Evolutionary conservation across 2,888 invertebrate genomes (phyloP).

Genomic region (Cephus rjabovi): DNA sequence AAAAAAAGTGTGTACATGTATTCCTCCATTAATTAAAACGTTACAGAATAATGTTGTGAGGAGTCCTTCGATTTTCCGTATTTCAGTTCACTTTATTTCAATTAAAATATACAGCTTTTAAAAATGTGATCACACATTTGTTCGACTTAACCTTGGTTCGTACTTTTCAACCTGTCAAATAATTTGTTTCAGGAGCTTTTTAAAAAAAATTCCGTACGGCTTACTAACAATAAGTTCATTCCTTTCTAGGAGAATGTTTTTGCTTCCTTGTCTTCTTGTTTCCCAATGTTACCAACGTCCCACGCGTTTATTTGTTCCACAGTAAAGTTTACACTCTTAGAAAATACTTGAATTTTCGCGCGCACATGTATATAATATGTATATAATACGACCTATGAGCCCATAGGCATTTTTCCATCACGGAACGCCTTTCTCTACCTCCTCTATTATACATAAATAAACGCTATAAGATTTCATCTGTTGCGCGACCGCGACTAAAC

Average conservation of each 20-base stretch:
- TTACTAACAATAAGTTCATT: background rate
- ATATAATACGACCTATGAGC: background rate
- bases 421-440: constrained; percentile 16
- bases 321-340: constrained; percentile 33
- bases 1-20: background rate
- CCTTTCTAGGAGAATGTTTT: constrained; percentile 13
- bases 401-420: background rate
- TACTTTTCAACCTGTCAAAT: background rate
- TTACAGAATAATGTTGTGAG: background rate
- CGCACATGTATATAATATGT: constrained; percentile 16
- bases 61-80: background rate
- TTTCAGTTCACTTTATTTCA: constrained; percentile 50
- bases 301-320: constrained; percentile 25
- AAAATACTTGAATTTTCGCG: constrained; percentile 43
- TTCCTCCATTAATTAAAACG: background rate
- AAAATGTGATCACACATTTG: constrained; percentile 59
- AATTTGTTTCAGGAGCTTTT: background rate
- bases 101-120: constrained; percentile 63
- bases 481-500: constrained; percentile 20
- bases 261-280: constrained; percentile 16
- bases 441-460: constrained; percentile 42
- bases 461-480: constrained; percentile 37
- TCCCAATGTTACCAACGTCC: constrained; percentile 32
- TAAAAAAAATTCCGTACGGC: background rate
- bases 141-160: constrained; percentile 39